phyloP scores from a whole-genome alignment of 2,797 vertebrate genomes.

The Fistularia commersonii region DNA sequence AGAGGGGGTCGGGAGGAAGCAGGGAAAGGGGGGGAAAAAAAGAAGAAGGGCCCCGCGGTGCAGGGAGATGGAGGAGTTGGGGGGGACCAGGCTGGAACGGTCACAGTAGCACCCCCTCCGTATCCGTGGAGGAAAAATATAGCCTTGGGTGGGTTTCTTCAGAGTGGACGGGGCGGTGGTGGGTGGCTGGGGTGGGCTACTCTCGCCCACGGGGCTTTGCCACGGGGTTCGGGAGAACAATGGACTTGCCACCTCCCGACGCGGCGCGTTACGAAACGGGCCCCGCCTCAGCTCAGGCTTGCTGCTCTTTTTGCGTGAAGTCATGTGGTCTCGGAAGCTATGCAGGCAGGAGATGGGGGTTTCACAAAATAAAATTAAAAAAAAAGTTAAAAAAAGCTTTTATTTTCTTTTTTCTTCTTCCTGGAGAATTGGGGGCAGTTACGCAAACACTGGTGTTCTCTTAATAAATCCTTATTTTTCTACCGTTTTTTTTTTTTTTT shows the following conservation, averaged over 20 bases:
- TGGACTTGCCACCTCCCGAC: constrained; percentile 66
- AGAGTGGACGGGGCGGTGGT: constrained; percentile 58
- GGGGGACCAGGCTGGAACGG: constrained; percentile 25
- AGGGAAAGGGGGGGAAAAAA: too few relatives aligned
- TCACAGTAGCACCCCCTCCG: constrained; percentile 49
- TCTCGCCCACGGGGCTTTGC: constrained; percentile 64
- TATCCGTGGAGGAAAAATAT: constrained; percentile 59
- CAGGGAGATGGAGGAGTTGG: constrained; percentile 21
- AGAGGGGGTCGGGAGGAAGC: constrained; percentile 37
- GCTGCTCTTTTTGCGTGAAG: constrained; percentile 52
- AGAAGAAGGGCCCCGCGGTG: constrained; percentile 32
- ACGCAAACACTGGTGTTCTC: too few relatives aligned
- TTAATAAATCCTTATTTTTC: too few relatives aligned
- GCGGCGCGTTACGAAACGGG: constrained; percentile 64
- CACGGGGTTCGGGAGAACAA: constrained; percentile 66
- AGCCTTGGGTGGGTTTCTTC: constrained; percentile 58
- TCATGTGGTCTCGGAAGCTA: constrained; percentile 57
- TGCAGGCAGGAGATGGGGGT: constrained; percentile 48
- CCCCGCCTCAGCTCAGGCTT: constrained; percentile 54
- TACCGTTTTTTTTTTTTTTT: too few relatives aligned
- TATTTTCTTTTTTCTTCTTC: constrained; percentile 2
- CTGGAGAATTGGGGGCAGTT: too few relatives aligned
- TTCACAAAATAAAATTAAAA: constrained; percentile 26
- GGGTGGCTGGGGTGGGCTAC: too few relatives aligned
- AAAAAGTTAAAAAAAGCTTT: constrained; percentile 15